phyloP scores from a whole-genome alignment of 2,113 vertebrate species.

The Ascaphus truei region DNA sequence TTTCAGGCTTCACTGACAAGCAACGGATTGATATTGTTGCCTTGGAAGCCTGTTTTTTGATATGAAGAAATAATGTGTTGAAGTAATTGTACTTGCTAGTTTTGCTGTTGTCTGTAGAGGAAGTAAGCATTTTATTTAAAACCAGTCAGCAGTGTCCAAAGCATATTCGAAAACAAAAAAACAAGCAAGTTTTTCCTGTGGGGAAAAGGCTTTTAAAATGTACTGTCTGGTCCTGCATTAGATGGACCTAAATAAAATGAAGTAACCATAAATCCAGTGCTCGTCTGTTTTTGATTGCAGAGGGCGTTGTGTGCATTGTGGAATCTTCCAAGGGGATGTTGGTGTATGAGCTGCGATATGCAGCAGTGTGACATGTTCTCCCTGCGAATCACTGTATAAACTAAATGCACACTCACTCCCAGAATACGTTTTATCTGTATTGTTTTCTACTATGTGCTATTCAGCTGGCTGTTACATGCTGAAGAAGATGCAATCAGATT shows the following conservation, averaged over 20 bases:
- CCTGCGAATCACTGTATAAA: no score
- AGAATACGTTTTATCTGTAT: no score
- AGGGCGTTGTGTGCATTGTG: no score
- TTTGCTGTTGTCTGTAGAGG: slow-evolving; percentile 50
- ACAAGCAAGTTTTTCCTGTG: slow-evolving; percentile 39
- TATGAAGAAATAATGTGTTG: slow-evolving; percentile 57
- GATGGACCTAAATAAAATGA: slow-evolving; percentile 20
- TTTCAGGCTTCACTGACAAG: slow-evolving; percentile 1
- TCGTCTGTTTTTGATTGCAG: no score
- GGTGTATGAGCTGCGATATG: no score
- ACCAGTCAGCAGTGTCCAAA: slow-evolving; percentile 49
- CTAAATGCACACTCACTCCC: no score
- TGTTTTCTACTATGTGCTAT: no score
- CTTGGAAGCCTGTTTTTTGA: slow-evolving; percentile 63
- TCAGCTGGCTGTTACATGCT: no score
- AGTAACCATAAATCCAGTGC: background rate
- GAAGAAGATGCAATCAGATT: no score
- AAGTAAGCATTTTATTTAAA: slow-evolving; percentile 58
- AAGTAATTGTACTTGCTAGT: slow-evolving; percentile 44
- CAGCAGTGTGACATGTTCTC: no score
- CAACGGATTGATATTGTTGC: slow-evolving; percentile 51
- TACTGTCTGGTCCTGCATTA: slow-evolving; percentile 39
- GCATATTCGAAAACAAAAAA: slow-evolving; percentile 47
- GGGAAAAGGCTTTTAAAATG: slow-evolving; percentile 39
- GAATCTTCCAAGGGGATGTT: no score